Evolutionary conservation across 53 echinoderm and acorn worm species (phyloP), one percentile per base, ranked within the genome.

Genomic region (Pentamera pediparva): DNA sequence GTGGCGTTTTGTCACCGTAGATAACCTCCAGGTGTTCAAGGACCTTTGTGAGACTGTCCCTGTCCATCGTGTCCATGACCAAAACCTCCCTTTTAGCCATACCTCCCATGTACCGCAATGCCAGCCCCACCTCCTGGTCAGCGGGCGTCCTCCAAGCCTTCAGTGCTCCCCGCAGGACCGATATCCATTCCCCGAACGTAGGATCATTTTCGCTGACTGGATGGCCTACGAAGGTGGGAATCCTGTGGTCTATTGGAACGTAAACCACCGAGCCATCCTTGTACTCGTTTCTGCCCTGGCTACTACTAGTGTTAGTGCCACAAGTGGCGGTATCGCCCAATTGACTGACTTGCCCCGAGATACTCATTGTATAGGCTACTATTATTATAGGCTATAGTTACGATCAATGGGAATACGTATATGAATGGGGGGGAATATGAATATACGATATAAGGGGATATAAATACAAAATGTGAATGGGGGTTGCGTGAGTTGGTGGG

Each of bases 71-170:
- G 6, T 39, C 24, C 40, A 65, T 21, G 26, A 65, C 65, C 10
- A 39, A 35, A 18, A 41, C 65, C 41, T 65, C 65, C 65, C 65
- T 65, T 28, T 8, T 4, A 8, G 65, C 65, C 27, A 39, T 15
- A 24, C 40, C 77, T 17, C 77, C 77, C 45, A 76, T 61, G 32
- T 76, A 76, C 19, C 26, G 59, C 21, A 76, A 31, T n/a, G 61
- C 60, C 19, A 76, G 15, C 24, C 62, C 60, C 32, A 41, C 40
- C 29, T 60, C 62, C 21, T 76, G 77, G 2, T 61, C 61, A 20
- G 1, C 31, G 24, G 63, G 63, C 29, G 48, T 62, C 21, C 37
- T 2, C 45, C 61, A 76, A 19, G 50, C 77, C 18, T 31, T 39
- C 3, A 60, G 31, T 1, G 70, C 70, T 28, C 49, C 70, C 9